phyloP scores from a whole-genome alignment of 1,140 invertebrate species.

The Calliopsis andreniformis region DNA sequence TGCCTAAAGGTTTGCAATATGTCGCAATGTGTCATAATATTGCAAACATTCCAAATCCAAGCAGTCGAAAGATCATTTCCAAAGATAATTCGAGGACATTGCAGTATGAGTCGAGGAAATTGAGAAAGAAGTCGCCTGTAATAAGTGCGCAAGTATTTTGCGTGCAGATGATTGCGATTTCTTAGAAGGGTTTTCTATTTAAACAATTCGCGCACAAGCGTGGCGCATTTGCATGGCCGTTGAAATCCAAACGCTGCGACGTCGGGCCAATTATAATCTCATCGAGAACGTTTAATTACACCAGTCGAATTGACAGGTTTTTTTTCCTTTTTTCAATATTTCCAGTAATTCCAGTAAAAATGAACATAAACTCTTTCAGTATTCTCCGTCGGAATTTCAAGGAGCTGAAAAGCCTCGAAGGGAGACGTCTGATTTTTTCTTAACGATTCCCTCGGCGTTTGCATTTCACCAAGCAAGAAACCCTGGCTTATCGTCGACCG shows the following conservation, averaged over 20 bases:
- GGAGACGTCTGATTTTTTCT: not conserved
- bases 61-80: not conserved
- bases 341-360: too few relatives aligned
- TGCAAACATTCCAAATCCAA: too few relatives aligned
- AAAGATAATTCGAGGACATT: not conserved
- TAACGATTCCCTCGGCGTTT: not conserved
- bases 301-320: not conserved
- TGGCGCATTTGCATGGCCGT: constrained; percentile 26
- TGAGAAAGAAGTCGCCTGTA: not conserved
- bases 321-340: too few relatives aligned
- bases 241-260: not conserved
- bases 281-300: constrained; percentile 7
- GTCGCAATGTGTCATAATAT: too few relatives aligned
- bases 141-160: not conserved
- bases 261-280: constrained; percentile 29
- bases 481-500: constrained; percentile 6
- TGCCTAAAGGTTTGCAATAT: too few relatives aligned
- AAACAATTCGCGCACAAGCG: constrained; percentile 21
- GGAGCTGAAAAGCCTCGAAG: too few relatives aligned
- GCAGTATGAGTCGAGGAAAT: not conserved
- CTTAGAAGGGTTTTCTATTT: constrained; percentile 15
- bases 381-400: too few relatives aligned
- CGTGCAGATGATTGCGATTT: constrained; percentile 28
- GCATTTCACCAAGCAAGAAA: constrained; percentile 27
- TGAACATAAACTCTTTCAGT: too few relatives aligned